Evolutionary conservation across 2,888 invertebrate genomes (phyloP), one percentile per base, ranked within the genome.

Genomic region (Campoplex nolae): DNA sequence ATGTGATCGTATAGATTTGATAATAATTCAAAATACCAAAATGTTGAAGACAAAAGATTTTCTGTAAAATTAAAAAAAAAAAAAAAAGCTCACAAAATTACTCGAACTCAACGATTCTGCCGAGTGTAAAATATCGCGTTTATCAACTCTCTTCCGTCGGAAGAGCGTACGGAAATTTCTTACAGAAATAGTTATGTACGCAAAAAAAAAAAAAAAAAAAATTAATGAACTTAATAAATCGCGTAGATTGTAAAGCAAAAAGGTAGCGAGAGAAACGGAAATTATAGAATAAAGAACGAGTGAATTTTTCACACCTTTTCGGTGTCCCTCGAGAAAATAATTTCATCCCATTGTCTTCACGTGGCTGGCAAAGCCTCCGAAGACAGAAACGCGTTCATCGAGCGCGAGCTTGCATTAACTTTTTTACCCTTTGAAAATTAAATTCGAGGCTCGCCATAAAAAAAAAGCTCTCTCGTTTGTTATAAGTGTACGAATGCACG

Each of bases 371-470:
- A 35, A 58, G 32, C 68, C 42, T 28, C 51, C 48, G 42, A 67
- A 73, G 35, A 78, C 73, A 62, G 62, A 23, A 62, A 73, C 79
- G 51, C 48, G 32, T 65, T 32, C 51, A 56, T 70, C 77, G 23
- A 23, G 62, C 48, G 54, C 68, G 48, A 38, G 68, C 45, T 51
- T 45, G 71, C 58, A 54, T 77, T 48, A 51, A 68, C 48, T 81
- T 81, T 23, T 86, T 86, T 56, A 76, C 73, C 71, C 68, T 62
- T 51, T 68, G 62, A 23, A 74, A 77, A 87, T 84, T 82, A 78
- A 87, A 87, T 78, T 84, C 45, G 58, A 74, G 67, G 71, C 56
- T 62, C 28, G 67, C 32, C 7, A 32, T 62, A 28, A 23, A 48
- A 18, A 51, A 56, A 74, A 35, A 67, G 13, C n/a, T 23, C 35